Evolutionary conservation across 2,888 invertebrate species (phyloP), one percentile per base, ranked within the genome.

Genomic region (Atherix ibis): DNA sequence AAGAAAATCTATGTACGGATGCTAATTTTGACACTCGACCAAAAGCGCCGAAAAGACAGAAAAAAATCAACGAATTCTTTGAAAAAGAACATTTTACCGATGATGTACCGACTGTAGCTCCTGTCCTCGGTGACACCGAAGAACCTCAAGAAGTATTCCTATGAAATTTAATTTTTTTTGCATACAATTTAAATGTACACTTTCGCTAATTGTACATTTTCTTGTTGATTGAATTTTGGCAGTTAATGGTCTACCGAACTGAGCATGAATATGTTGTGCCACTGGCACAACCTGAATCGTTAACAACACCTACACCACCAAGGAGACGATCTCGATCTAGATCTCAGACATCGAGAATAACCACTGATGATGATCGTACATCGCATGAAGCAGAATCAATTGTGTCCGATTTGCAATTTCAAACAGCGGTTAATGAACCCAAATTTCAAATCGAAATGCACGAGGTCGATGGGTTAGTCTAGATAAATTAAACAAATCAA

Each of bases 371-470:
- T 38, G 78, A 78, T 45, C 67, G 76, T 19, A 78, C 76, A 5
- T 78, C 79, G 0, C 72, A 71, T 38, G 78, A 74, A 1, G 76
- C 74, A 2, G 78, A 79, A 40, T 77, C 78, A 0, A 54, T 77
- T 29, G 64, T 62, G 8, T 57, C 70, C 18, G 70, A 71, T 35
- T 46, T 41, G n/a, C 46, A 27, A 10, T 28, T 48, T 47, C 63
- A 58, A 24, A 62, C 44, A 13, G 42, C 43, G 14, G 48, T 46
- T 16, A 43, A 45, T 18, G 41, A 46, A 15, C 53, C 54, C 30
- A 57, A 53, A 41, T 58, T 48, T 36, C 49, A 54, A 16, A 56
- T 58, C 35, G 58, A 62, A 35, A 57, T 61, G 54, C 49, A 55
- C 45, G 60, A 59, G 43, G 58, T 49, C 39, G 57, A 61, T 49